Base-by-base conservation (phyloP, 92 coral and sea anemone genomes). In the Palythoa heliodiscus region DNA sequence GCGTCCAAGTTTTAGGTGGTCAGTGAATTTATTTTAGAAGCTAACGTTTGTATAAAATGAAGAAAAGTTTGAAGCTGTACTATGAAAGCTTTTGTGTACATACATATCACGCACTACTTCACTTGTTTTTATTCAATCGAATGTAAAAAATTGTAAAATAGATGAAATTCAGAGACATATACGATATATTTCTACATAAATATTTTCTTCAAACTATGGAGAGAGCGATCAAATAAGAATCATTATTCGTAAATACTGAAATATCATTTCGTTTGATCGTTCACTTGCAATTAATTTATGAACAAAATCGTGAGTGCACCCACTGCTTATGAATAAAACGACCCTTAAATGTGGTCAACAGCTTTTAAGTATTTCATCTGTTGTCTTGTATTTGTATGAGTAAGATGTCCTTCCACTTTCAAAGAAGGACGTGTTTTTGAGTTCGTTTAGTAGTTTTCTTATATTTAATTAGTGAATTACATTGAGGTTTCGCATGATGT, bases 231-330 rank as follows among this genome's bases (percentile, higher is more conserved):
- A 57, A 15, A n/a, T 38, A 61, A 71, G 70, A 64, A 14, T 52
- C 40, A 64, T 43, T 80, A 50, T 66, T 80, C 74, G 58, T 53
- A 80, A 64, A 76, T 22, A 74, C 35, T 84, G 71, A 82, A 71
- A 61, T 78, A 89, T 63, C 71, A 89, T 75, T 86, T 86, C 76
- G 88, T 89, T 89, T 89, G 92, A 86, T 82, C 85, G 70, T 82
- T 86, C 87, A 70, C 85, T 86, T 75, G 84, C 92, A 78, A 86
- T 89, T 89, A 89, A 89, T 86, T 89, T 89, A 89, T 89, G 89
- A 89, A 75, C 70, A 80, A 48, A 64, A 19, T 80, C 54, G 53
- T 40, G 84, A 80, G 84, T 66, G 74, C 73, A 66, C 74, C 38
- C 35, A 43, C 20, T 80, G 84, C 84, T 80, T 64, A 80, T 80